These are phyloP conservation scores for Gymnogyps californianus DNA, from an alignment of 2,113 vertebrate genomes.

Conservation along the genomic window DNA sequence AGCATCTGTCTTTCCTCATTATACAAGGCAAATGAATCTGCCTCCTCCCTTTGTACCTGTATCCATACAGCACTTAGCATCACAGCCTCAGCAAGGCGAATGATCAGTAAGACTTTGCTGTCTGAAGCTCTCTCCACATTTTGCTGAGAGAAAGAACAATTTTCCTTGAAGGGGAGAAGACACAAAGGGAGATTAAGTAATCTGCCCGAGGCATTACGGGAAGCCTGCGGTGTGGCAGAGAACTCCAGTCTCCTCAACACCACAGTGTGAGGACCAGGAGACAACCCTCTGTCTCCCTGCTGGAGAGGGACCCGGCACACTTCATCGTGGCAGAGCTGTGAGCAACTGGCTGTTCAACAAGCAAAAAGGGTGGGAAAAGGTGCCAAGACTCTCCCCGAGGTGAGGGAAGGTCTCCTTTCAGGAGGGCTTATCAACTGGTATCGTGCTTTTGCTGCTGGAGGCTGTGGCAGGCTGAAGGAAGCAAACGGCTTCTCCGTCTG, in stretches of 20 bases:
- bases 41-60: background rate
- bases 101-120: background rate
- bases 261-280: rapidly evolving
- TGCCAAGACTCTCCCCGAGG: background rate
- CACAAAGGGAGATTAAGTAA: background rate
- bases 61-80: background rate
- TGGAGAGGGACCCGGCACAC: no score
- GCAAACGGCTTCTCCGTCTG: background rate
- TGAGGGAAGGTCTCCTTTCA: background rate
- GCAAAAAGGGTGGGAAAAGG: background rate
- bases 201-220: rapidly evolving
- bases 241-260: background rate
- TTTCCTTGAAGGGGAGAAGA: background rate
- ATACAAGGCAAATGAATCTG: background rate
- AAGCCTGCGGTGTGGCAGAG: background rate
- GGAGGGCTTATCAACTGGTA: background rate
- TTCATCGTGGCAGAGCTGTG: rapidly evolving
- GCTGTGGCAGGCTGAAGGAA: background rate
- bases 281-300: background rate
- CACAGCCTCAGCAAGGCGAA: background rate
- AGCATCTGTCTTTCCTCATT: background rate
- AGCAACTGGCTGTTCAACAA: background rate
- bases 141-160: background rate
- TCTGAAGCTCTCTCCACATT: background rate
- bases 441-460: background rate